phyloP scores from a whole-genome alignment of 2,888 invertebrate genomes.

The Melikaiella ostensackeni region DNA sequence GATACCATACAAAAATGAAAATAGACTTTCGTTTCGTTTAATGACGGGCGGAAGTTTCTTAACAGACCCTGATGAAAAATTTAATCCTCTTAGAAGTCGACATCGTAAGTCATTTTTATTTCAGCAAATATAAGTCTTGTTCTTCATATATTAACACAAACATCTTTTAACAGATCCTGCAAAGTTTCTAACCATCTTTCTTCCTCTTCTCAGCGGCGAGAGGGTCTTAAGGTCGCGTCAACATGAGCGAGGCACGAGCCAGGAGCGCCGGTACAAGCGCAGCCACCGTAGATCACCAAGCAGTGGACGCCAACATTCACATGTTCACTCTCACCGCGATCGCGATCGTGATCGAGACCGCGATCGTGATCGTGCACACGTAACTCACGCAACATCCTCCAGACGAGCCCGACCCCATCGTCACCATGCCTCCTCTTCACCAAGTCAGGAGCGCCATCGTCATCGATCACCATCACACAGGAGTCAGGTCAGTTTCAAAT shows the following conservation, averaged over 20 bases:
- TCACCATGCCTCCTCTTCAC: slow-evolving; percentile 69
- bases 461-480: slow-evolving; percentile 71
- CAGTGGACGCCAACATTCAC: slow-evolving; percentile 85
- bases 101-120: no score
- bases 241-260: slow-evolving; percentile 87
- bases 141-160: neutral
- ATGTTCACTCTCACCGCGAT: slow-evolving; percentile 66
- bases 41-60: no score
- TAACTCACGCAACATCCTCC: slow-evolving; percentile 65
- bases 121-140: neutral
- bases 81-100: no score
- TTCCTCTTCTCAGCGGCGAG: slow-evolving; percentile 79
- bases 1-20: no score
- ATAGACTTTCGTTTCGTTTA: no score
- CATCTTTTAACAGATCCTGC: slow-evolving; percentile 14
- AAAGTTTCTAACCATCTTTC: slow-evolving; percentile 30
- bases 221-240: slow-evolving; percentile 81
- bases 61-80: no score
- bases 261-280: slow-evolving; percentile 90
- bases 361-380: slow-evolving; percentile 59
- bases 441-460: slow-evolving; percentile 70
- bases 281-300: slow-evolving; percentile 91
- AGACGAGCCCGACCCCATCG: slow-evolving; percentile 68
- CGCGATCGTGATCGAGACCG: slow-evolving; percentile 69
- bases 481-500: slow-evolving; percentile 72